phyloP scores from a whole-genome alignment of 2,113 vertebrate species.

The Antigone vipio region DNA sequence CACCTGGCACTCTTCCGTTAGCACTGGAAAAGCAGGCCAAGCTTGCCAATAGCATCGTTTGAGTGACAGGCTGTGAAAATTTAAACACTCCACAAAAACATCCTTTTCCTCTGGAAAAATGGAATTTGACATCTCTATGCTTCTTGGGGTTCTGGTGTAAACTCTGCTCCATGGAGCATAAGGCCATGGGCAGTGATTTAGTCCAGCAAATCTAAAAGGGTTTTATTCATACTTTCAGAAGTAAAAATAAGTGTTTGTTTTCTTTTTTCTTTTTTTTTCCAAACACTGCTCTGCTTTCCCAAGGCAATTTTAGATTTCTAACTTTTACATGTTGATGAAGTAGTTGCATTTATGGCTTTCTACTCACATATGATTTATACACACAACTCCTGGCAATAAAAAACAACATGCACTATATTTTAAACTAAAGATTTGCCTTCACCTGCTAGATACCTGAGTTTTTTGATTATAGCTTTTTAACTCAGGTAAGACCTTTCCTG shows the following conservation, averaged over 20 bases:
- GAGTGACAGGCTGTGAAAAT: constrained; percentile 49
- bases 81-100: constrained; percentile 22
- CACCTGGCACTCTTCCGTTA: not conserved
- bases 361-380: not conserved
- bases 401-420: not conserved
- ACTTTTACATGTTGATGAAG: not conserved
- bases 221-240: not conserved
- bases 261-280: not conserved
- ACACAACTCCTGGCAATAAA: not conserved
- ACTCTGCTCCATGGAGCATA: not conserved
- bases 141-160: not conserved
- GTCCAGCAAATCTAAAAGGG: not conserved
- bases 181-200: not conserved
- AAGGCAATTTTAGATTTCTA: not conserved
- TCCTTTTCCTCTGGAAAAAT: constrained; percentile 32
- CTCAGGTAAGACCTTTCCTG: not conserved
- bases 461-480: not conserved
- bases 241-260: not conserved
- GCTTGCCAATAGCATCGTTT: constrained; percentile 5
- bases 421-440: not conserved
- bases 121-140: not conserved
- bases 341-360: not conserved
- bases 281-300: not conserved
- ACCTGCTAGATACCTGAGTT: not conserved
- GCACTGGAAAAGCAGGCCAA: not conserved